These are phyloP conservation scores for Leucozona laternaria DNA, from an alignment of 2,888 invertebrate species.

Conservation along the genomic window DNA sequence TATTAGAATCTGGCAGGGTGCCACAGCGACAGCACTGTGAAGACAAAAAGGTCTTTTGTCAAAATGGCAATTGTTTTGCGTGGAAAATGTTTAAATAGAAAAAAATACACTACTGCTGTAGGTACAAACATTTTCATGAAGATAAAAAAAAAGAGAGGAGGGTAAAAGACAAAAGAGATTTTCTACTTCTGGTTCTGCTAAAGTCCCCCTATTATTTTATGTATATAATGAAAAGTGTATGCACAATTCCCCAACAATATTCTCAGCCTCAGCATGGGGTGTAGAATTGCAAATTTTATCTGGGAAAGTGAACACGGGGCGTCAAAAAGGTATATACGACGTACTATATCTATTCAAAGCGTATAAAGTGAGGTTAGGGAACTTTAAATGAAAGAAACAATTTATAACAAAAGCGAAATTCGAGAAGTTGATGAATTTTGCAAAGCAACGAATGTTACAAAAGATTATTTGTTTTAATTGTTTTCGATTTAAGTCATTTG, in stretches of 20 bases:
- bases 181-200: slow-evolving; percentile 19
- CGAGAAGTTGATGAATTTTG: slow-evolving; percentile 24
- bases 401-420: slow-evolving; percentile 29
- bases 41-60: slow-evolving; percentile 45
- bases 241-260: slow-evolving; percentile 40
- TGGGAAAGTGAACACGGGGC: slow-evolving; percentile 44
- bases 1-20: slow-evolving; percentile 20
- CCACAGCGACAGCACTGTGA: background rate
- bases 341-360: background rate
- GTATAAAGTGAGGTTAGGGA: slow-evolving; percentile 35
- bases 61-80: slow-evolving; percentile 52
- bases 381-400: slow-evolving; percentile 35
- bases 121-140: background rate
- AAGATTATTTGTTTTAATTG: background rate
- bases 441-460: background rate
- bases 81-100: slow-evolving; percentile 20
- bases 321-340: slow-evolving; percentile 1
- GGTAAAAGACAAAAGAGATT: slow-evolving; percentile 20
- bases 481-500: slow-evolving; percentile 12
- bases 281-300: slow-evolving; percentile 27
- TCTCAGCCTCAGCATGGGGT: slow-evolving; percentile 22
- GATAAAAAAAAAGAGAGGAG: background rate
- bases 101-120: background rate
- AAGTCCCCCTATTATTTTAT: slow-evolving; percentile 10
- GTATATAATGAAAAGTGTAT: slow-evolving; percentile 29